These are phyloP conservation scores for Lepidurus packardi DNA, from an alignment of 1,140 invertebrate genomes.

Conservation along the genomic window DNA sequence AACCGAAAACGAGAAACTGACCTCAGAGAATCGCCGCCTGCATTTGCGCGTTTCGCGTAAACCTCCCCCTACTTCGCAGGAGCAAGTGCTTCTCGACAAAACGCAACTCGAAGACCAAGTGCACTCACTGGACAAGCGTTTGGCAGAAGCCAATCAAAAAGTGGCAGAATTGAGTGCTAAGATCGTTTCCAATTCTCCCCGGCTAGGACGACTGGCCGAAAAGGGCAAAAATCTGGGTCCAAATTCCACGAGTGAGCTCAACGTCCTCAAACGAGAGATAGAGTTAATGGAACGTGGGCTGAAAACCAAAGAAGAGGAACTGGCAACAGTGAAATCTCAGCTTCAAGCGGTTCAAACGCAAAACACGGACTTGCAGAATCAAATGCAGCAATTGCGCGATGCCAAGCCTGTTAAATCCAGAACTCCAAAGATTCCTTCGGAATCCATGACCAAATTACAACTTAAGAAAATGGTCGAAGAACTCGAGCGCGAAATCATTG, in stretches of 20 bases:
- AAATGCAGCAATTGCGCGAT: conserved; percentile 40
- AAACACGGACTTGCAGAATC: conserved; percentile 40
- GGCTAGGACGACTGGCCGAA: conserved; percentile 28
- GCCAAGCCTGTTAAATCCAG: conserved; percentile 54
- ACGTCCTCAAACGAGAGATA: conserved; percentile 39
- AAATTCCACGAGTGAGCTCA: conserved; percentile 30
- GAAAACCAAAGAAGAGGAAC: conserved; percentile 45
- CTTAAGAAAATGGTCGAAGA: conserved; percentile 65
- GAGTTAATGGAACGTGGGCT: conserved; percentile 49
- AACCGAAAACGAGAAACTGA: conserved; percentile 65
- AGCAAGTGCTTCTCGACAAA: conserved; percentile 48
- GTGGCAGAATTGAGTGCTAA: neutral
- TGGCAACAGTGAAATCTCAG: conserved; percentile 51
- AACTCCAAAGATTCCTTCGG: conserved; percentile 60
- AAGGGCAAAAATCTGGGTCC: conserved; percentile 20
- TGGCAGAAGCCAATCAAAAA: conserved; percentile 47
- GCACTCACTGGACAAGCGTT: conserved; percentile 56
- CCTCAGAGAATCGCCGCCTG: conserved; percentile 63
- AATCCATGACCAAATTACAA: conserved; percentile 62
- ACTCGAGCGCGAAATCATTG: conserved; percentile 70
- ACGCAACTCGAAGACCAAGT: conserved; percentile 56
- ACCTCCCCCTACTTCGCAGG: conserved; percentile 42
- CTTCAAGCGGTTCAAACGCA: conserved; percentile 51
- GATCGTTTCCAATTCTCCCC: neutral
- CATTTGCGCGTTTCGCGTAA: conserved; percentile 38